Evolutionary conservation across 2,113 vertebrate species (phyloP), one percentile per base, ranked within the genome.

Genomic region (Saccopteryx bilineata): DNA sequence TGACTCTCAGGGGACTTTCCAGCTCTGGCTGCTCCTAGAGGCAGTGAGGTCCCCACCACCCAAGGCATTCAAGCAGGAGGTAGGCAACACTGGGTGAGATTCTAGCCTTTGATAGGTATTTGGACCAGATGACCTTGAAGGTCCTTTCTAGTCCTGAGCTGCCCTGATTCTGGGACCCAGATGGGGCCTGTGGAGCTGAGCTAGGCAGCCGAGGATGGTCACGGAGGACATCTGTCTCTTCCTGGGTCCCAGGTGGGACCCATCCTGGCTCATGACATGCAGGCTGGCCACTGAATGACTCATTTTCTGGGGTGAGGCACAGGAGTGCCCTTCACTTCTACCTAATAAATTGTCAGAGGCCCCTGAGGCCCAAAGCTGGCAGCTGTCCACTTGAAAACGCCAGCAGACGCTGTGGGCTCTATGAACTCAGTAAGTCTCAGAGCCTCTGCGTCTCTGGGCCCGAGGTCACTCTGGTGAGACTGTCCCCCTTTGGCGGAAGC

Each of bases 301-400:
- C 75, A 81, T 60, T 58, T 95, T 83, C 89, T 69, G 80, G 33
- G 31, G 48, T 75, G 31, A 87, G 18, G n/a, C 63, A 65, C 50
- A 23, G 78, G 19, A 54, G 11, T n/a, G 10, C 33, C 21, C 28
- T 91, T 85, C 31, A 50, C 17, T 71, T 76, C 46, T 54, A 76
- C 50, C 60, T 83, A 66, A 91, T 50, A 66, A 83, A 74, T 84
- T 33, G 58, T 39, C 83, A 90, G 52, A 95, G 90, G 63, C 79
- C 33, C 9, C 39, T 1, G 26, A 65, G 65, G 28, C 54, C 52
- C 2, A 69, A 58, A 17, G 74, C 63, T 89, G 86, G 63, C 74
- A 89, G 68, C 48, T 80, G 56, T 61, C 31, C 28, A 13, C 63
- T 91, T 2, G 1, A 46, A 68, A 74, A 46, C 33, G 68, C 88